Conservation (phyloP, 2,113 vertebrate genomes). For the Electrona antarctica region DNA sequence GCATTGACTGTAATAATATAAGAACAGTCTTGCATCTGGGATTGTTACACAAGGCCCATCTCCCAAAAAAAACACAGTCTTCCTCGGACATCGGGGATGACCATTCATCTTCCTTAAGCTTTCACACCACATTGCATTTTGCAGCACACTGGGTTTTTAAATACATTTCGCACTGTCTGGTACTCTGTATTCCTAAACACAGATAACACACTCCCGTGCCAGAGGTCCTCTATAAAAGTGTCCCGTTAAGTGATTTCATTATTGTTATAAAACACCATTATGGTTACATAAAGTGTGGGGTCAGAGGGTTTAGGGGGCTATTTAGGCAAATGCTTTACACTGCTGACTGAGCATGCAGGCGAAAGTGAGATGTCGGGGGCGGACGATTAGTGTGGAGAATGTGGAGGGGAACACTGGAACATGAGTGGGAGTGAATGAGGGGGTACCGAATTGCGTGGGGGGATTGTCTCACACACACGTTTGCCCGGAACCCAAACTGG, state of each 20-base stretch:
- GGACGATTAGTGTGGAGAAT: background rate
- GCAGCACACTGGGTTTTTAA: background rate
- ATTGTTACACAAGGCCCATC: constrained; percentile 35
- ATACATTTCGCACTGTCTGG: background rate
- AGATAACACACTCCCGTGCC: constrained; percentile 15
- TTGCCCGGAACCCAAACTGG: too few species aligned
- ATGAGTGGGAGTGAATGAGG: background rate
- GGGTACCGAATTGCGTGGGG: too few species aligned
- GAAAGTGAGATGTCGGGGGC: background rate
- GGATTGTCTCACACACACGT: too few species aligned
- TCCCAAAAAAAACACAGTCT: constrained; percentile 27
- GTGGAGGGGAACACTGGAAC: background rate
- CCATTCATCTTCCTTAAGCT: constrained; percentile 1
- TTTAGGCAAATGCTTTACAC: constrained; percentile 6
- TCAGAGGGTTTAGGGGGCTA: background rate
- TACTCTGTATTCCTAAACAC: constrained; percentile 26
- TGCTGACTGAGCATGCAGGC: background rate
- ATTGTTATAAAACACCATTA: constrained; percentile 52
- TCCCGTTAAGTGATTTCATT: constrained; percentile 48
- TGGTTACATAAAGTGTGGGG: constrained; percentile 55
- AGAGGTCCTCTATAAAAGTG: constrained; percentile 35
- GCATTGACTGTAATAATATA: constrained; percentile 52
- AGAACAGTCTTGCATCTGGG: constrained; percentile 43
- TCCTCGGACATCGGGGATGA: background rate
- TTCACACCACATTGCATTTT: background rate